Evolutionary conservation across 2,888 invertebrate species (phyloP).

Genomic region (Nemotelus pantherinus): DNA sequence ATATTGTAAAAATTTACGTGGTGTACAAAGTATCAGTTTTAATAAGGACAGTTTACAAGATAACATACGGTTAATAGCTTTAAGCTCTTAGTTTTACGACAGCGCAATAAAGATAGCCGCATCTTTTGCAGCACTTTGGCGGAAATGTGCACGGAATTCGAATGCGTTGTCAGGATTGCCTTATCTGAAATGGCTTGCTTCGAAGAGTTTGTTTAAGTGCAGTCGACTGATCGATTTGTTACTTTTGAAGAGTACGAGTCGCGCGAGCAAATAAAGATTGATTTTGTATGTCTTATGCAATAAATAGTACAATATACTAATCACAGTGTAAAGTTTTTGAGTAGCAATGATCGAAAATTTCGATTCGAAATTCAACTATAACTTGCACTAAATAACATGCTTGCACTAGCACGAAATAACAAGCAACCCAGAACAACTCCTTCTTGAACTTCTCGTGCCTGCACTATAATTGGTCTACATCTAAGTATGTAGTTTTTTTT

Average conservation of each 20-base stretch:
- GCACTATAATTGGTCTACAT: no score
- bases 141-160: not conserved
- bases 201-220: not conserved
- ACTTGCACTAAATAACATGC: no score
- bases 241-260: not conserved
- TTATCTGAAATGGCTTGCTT: not conserved
- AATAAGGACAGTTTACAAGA: constrained; percentile 32
- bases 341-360: no score
- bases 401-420: no score
- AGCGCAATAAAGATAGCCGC: constrained; percentile 34
- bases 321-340: no score
- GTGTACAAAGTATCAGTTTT: constrained; percentile 40
- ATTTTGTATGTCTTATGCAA: no score
- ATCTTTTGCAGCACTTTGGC: constrained; percentile 7
- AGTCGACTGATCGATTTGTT: constrained; percentile 28
- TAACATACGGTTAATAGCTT: constrained; percentile 40
- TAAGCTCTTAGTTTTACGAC: constrained; percentile 44
- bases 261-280: no score
- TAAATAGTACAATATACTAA: no score
- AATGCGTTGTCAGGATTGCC: not conserved
- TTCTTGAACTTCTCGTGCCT: no score
- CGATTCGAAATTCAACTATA: no score
- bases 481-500: no score
- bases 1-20: constrained; percentile 21
- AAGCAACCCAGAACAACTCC: no score